phyloP scores from a whole-genome alignment of 53 echinoderm and acorn worm genomes.

The Holothuria leucospilota region DNA sequence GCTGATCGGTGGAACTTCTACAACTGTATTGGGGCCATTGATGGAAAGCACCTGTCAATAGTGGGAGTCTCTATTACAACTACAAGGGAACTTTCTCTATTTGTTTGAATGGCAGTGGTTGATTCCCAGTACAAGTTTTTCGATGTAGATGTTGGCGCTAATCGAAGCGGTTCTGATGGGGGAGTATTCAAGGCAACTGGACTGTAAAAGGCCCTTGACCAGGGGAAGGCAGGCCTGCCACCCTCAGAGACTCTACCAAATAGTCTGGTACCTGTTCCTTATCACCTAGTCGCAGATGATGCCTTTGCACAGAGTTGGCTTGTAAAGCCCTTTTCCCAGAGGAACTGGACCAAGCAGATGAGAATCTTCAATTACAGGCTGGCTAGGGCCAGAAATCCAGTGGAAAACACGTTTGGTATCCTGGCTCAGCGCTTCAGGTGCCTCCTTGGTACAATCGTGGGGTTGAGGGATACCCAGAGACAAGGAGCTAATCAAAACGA shows the following conservation, averaged over 20 bases:
- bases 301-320: constrained; percentile 43
- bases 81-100: constrained; percentile 62
- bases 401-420: constrained; percentile 25
- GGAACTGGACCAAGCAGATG: not conserved
- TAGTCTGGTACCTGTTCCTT: constrained; percentile 24
- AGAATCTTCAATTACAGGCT: constrained; percentile 30
- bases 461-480: constrained; percentile 1
- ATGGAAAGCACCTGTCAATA: constrained; percentile 63
- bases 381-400: not conserved
- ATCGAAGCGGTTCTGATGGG: constrained; percentile 52
- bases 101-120: constrained; percentile 53
- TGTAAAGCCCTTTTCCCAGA: not conserved
- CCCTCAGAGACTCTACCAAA: not conserved
- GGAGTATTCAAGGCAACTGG: constrained; percentile 34
- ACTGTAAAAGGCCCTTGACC: constrained; percentile 23
- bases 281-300: constrained; percentile 48
- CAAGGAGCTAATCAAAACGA: too few species aligned
- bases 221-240: not conserved
- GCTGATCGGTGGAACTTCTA: constrained; percentile 60
- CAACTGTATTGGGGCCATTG: constrained; percentile 65
- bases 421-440: not conserved
- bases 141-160: constrained; percentile 56
- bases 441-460: constrained; percentile 28
- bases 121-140: constrained; percentile 53
- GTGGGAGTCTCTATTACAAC: constrained; percentile 57